Conservation (phyloP, 2,797 vertebrate genomes). For the Iguana delicatissima region DNA sequence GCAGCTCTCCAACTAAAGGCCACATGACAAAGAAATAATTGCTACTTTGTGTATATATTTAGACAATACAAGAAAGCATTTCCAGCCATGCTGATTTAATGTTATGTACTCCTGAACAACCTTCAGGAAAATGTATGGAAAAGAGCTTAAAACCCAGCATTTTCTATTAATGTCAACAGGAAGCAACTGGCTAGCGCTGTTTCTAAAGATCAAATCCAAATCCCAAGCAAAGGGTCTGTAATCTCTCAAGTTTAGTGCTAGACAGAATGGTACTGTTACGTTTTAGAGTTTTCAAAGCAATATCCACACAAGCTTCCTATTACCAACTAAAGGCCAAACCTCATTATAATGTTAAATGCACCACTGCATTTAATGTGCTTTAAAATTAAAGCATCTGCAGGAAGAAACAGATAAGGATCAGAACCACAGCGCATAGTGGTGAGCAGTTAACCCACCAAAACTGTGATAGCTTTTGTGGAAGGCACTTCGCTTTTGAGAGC, state of each 20-base stretch:
- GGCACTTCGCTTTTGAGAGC: background rate
- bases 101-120: background rate
- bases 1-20: background rate
- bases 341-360: background rate
- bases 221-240: background rate
- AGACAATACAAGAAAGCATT: constrained; percentile 1
- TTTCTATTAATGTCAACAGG: background rate
- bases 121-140: background rate
- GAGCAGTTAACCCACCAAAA: background rate
- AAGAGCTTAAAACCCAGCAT: background rate
- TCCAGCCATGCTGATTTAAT: no score
- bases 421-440: background rate
- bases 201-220: background rate
- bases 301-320: background rate
- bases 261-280: background rate
- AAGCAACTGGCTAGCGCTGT: background rate
- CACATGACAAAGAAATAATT: background rate
- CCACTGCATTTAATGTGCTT: background rate
- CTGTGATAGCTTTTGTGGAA: background rate
- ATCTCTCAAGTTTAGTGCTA: background rate
- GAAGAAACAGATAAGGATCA: background rate
- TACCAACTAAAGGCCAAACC: background rate
- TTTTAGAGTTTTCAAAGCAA: background rate
- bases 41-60: background rate
- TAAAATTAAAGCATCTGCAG: background rate